Base-by-base conservation (phyloP, 1,140 invertebrate species). In the Gryllus bimaculatus region DNA sequence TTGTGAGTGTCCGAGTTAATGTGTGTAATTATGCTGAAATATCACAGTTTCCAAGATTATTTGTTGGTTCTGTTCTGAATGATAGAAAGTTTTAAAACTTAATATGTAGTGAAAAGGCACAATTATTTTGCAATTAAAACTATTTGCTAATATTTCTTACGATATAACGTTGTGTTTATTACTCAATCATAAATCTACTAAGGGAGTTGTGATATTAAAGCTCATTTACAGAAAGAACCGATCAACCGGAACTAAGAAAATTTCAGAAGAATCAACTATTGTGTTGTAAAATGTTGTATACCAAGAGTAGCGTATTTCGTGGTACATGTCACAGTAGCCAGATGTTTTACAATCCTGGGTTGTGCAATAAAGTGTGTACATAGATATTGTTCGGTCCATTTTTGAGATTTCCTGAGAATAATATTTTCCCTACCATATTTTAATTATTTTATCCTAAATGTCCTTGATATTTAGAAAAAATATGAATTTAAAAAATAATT, bases 311-410 rank as follows among this genome's bases (percentile, higher is more conserved):
- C 10, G 54, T 66, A 18, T 66, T 66, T 66, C 54, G 18, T 66
- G 54, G 54, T 66, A 66, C 54, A 66, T 66, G 54, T 66, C 54
- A 66, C 54, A 66, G 54, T 66, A 66, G 54, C 54, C 54, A 66
- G 54, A 66, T 66, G 54, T 66, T 66, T 66, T 66, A 66, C 54
- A 66, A 66, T 66, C 54, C 54, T 66, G 54, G 54, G 54, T 66
- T 66, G 54, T 66, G 54, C 54, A 66, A 66, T 66, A 66, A 66
- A 66, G 54, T 66, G 54, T 66, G 54, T 66, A 66, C 54, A 66
- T 66, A 66, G 54, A 66, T 66, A 66, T 10, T 39, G 10, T 66
- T 66, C 54, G 54, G 10, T 7, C 54, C 10, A 66, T 18, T 66
- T 66, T 66, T 66, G 10, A 13, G 10, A 13, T 18, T 18, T 13